Percentiles rank a stretch among this genome's conserved stretches.
Conservation (phyloP, 2,113 vertebrate genomes). For the Trochalopteron elliotii region DNA sequence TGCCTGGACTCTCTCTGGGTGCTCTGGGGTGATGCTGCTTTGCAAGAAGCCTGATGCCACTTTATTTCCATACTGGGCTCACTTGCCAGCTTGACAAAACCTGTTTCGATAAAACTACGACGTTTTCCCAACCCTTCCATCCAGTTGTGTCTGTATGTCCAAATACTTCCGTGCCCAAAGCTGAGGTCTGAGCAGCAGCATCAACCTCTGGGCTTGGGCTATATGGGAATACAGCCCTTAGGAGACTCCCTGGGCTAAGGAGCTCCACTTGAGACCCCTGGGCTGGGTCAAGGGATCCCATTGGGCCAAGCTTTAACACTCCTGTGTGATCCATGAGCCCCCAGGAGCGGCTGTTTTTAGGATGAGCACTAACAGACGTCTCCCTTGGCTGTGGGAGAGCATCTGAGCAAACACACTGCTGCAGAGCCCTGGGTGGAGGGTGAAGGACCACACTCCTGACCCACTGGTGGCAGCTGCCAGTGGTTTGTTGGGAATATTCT, state of each 20-base stretch:
- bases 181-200: neutral
- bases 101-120: rapidly evolving
- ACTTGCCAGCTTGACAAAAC: neutral
- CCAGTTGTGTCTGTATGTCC: neutral
- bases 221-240: neutral
- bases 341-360: neutral
- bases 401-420: neutral
- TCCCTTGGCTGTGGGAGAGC: neutral
- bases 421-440: neutral
- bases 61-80: neutral
- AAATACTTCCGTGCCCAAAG: neutral
- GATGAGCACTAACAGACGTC: rapidly evolving
- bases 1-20: neutral
- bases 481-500: neutral
- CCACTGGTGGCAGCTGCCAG: neutral
- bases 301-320: neutral
- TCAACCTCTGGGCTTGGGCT: neutral
- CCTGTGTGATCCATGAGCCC: rapidly evolving
- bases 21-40: neutral
- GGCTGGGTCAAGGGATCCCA: rapidly evolving
- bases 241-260: neutral
- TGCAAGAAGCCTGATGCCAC: neutral
- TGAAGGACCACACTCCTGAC: neutral
- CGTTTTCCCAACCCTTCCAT: neutral
- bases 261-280: neutral